phyloP scores from a whole-genome alignment of 2,113 vertebrate genomes.

The Platycercus adscitus region DNA sequence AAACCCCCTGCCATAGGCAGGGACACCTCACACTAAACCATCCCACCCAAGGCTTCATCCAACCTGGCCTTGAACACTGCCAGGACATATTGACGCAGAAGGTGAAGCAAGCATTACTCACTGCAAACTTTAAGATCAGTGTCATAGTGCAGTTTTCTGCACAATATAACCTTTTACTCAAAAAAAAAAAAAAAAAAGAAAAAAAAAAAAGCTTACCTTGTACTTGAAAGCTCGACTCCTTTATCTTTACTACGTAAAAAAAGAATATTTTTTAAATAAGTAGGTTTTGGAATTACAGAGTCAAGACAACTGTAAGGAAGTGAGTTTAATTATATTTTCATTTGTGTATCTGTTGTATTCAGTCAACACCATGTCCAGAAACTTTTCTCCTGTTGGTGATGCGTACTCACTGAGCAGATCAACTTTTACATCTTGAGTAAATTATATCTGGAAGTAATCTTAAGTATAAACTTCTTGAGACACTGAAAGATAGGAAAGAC shows the following conservation, averaged over 20 bases:
- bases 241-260: background rate
- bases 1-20: too few relatives aligned
- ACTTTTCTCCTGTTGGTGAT: background rate
- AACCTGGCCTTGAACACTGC: too few relatives aligned
- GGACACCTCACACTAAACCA: too few relatives aligned
- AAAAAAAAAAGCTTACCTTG: background rate
- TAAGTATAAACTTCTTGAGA: background rate
- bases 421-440: background rate
- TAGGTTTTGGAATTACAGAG: background rate
- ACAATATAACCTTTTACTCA: background rate
- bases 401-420: background rate
- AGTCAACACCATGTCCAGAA: background rate
- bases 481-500: background rate
- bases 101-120: background rate
- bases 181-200: background rate
- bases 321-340: background rate
- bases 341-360: background rate
- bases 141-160: background rate
- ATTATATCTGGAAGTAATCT: background rate
- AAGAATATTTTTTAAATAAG: background rate
- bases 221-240: background rate
- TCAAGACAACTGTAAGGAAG: background rate
- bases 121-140: background rate
- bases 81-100: background rate
- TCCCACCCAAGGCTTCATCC: too few relatives aligned